phyloP scores from a whole-genome alignment of 2,888 invertebrate genomes.

The Microplitis deprimator region DNA sequence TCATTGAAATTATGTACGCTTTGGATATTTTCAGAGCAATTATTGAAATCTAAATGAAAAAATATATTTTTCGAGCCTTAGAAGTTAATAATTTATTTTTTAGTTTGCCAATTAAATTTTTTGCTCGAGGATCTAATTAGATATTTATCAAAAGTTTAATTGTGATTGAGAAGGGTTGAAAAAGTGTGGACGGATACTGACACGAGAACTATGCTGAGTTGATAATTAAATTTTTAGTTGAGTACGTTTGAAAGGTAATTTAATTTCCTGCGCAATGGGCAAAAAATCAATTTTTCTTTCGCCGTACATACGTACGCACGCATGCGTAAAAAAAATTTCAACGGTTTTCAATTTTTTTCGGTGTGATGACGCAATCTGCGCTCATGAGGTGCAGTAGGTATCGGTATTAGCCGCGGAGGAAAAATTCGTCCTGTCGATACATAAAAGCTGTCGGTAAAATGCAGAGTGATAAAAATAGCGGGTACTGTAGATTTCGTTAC shows the following conservation, averaged over 20 bases:
- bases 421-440: neutral
- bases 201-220: neutral
- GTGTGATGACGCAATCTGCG: neutral
- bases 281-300: conserved; percentile 59
- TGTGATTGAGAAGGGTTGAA: neutral
- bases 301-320: conserved; percentile 40
- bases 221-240: conserved; percentile 37
- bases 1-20: no score
- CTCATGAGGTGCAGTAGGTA: neutral
- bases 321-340: conserved; percentile 48
- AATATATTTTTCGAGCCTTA: neutral
- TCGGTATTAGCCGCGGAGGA: neutral
- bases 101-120: neutral
- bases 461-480: neutral
- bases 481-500: neutral
- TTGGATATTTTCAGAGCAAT: no score
- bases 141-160: neutral
- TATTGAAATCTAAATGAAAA: no score
- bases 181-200: neutral
- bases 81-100: neutral
- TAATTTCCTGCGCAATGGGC: conserved; percentile 56
- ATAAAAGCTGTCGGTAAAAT: conserved; percentile 1
- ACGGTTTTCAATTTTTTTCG: neutral
- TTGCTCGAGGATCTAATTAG: neutral
- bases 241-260: conserved; percentile 55